Evolutionary conservation across 2,888 invertebrate genomes (phyloP).

Genomic region (Synergus umbraculus): DNA sequence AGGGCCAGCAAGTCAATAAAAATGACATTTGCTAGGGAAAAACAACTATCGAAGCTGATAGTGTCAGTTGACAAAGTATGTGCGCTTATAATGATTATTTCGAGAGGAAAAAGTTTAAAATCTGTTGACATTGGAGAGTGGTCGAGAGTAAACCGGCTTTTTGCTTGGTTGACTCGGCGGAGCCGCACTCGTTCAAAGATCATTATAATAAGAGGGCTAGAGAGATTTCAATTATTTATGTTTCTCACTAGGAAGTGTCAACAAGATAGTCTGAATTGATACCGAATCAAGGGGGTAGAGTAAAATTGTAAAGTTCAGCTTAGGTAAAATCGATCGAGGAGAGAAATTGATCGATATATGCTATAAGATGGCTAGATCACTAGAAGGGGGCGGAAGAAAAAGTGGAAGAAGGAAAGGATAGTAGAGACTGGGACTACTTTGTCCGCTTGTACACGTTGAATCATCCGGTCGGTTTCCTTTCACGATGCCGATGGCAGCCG

Average conservation of each 20-base stretch:
- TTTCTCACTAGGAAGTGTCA: background rate
- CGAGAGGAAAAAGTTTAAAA: slow-evolving; percentile 19
- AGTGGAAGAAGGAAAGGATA: slow-evolving; percentile 50
- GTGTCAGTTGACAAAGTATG: slow-evolving; percentile 40
- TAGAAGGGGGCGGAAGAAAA: slow-evolving; percentile 42
- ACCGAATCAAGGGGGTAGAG: background rate
- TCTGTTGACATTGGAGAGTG: slow-evolving; percentile 28
- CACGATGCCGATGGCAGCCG: slow-evolving; percentile 72
- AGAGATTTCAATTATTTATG: background rate
- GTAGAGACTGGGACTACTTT: slow-evolving; percentile 66
- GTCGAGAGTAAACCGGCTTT: slow-evolving; percentile 28
- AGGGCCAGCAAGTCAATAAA: background rate
- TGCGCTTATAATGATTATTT: slow-evolving; percentile 17
- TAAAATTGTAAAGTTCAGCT: background rate
- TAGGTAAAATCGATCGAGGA: background rate
- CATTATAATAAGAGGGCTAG: slow-evolving; percentile 20
- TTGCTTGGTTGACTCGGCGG: background rate
- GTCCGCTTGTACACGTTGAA: slow-evolving; percentile 68
- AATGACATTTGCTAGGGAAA: slow-evolving; percentile 2
- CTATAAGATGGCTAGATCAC: background rate
- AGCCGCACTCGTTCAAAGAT: background rate
- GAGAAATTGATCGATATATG: background rate
- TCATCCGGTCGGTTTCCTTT: slow-evolving; percentile 74
- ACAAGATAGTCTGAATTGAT: background rate
- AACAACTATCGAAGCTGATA: slow-evolving; percentile 28